Conservation (phyloP, 2,888 invertebrate species). For the Orthosia gothica region DNA sequence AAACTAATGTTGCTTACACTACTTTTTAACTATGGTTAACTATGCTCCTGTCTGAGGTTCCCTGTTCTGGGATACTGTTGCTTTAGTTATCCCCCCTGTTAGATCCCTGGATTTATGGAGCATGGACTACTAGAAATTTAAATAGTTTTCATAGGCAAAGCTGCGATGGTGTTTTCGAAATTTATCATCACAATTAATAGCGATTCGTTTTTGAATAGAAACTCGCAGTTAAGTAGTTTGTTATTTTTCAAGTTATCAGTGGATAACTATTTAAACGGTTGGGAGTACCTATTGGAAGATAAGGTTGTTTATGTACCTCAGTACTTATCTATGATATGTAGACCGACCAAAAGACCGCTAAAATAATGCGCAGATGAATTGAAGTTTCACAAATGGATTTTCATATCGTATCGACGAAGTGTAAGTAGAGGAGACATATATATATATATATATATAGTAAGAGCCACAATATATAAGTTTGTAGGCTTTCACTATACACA, state of each 20-base stretch:
- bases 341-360: conserved; percentile 11
- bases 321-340: conserved; percentile 28
- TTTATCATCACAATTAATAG: not conserved
- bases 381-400: not conserved
- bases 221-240: not conserved
- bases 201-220: not conserved
- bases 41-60: not conserved
- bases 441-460: too few species aligned
- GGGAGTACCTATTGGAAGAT: conserved; percentile 31
- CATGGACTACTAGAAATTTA: not conserved
- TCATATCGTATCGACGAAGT: too few species aligned
- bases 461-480: not conserved
- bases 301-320: conserved; percentile 40
- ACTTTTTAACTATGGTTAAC: not conserved
- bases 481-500: not conserved
- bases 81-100: not conserved
- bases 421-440: too few species aligned
- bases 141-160: not conserved
- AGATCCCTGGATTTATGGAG: not conserved
- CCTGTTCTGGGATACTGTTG: not conserved
- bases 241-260: conserved; percentile 30
- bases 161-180: not conserved
- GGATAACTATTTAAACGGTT: conserved; percentile 30
- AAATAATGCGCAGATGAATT: not conserved
- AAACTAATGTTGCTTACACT: not conserved